Evolutionary conservation across 92 coral and sea anemone species (phyloP).

Genomic region (Bergia sp.): DNA sequence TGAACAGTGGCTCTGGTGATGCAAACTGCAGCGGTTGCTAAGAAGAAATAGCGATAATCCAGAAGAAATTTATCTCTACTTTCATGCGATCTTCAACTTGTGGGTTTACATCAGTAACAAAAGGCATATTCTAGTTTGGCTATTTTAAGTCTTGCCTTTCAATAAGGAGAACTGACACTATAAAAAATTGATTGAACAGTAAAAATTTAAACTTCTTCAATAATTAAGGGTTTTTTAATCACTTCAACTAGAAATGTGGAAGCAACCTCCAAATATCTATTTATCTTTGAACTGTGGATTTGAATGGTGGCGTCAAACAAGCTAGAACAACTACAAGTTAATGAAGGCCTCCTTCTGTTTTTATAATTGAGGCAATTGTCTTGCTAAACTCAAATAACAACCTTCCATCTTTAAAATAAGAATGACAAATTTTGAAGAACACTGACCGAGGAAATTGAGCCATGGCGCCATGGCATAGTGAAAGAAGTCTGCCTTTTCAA

Average conservation of each 20-base stretch:
- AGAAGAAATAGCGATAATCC: no score
- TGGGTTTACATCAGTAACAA: no score
- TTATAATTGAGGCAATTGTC: not conserved
- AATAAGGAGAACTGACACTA: not conserved
- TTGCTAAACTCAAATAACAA: not conserved
- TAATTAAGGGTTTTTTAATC: not conserved
- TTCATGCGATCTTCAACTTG: no score
- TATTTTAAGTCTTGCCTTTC: no score
- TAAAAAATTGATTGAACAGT: not conserved
- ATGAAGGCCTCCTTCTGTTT: not conserved
- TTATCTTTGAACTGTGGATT: not conserved
- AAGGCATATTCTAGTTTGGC: no score
- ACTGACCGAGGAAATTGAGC: no score
- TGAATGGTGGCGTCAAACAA: not conserved
- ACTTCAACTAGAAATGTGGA: not conserved
- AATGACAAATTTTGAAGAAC: not conserved
- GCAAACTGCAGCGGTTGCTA: no score
- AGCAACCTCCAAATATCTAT: not conserved
- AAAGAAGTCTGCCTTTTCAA: not conserved
- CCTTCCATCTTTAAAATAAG: not conserved
- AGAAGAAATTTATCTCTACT: no score
- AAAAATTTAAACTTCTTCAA: not conserved
- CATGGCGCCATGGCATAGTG: not conserved
- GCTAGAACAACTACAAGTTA: not conserved
- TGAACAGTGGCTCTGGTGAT: no score